These are phyloP conservation scores for Sebastes oblongus DNA, from an alignment of 2,797 vertebrate genomes.

Conservation along the genomic window DNA sequence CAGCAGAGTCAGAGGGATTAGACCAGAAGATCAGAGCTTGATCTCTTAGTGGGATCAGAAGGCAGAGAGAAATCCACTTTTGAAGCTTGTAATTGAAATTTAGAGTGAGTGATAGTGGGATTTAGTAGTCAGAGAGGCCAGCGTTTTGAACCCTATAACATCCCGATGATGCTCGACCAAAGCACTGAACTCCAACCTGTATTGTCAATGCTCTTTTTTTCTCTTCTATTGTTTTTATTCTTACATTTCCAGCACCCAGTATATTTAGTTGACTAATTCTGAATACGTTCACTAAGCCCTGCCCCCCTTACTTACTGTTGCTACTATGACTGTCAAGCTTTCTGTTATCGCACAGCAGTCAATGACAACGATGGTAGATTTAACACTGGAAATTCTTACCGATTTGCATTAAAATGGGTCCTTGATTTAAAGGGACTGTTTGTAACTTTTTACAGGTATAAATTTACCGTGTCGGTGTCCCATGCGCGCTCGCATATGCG, in stretches of 20 bases:
- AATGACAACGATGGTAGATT: neutral
- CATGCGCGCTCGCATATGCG: too few relatives aligned
- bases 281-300: neutral
- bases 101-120: neutral
- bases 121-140: neutral
- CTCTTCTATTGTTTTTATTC: neutral
- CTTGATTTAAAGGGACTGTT: neutral
- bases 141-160: neutral
- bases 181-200: neutral
- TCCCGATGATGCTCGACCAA: neutral
- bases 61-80: neutral
- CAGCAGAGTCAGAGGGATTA: conserved; percentile 52
- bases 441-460: too few relatives aligned
- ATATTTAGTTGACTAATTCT: conserved; percentile 12
- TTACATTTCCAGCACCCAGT: neutral
- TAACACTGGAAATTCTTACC: neutral
- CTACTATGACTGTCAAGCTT: neutral
- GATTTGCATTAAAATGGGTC: neutral
- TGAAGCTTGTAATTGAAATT: neutral
- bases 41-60: conserved; percentile 27
- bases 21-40: conserved; percentile 37
- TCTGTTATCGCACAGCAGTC: neutral
- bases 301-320: too few relatives aligned
- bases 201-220: neutral
- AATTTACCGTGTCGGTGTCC: too few relatives aligned